A percentile compares a stretch with the other conserved stretches of the same genome.
phyloP scores from a whole-genome alignment of 2,797 vertebrate genomes.

The Rousettus madagascariensis region DNA sequence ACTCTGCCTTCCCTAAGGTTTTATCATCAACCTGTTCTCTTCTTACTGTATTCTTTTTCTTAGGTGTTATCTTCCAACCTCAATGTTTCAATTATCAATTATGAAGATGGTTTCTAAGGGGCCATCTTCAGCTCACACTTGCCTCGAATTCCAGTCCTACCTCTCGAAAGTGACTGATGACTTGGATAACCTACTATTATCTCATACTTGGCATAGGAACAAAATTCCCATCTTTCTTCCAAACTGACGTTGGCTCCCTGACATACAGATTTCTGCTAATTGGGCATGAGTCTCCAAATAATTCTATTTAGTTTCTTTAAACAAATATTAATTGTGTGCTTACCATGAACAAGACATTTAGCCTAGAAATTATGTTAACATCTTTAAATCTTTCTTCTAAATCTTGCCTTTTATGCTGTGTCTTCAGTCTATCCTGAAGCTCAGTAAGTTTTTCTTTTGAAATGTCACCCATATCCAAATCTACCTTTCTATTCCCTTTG shows the following conservation, averaged over 20 bases:
- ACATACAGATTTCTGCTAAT: slow-evolving; percentile 17
- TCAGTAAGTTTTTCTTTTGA: slow-evolving; percentile 19
- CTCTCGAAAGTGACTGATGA: slow-evolving; percentile 9
- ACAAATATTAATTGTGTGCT: not conserved
- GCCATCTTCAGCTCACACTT: not conserved
- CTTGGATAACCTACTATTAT: not conserved
- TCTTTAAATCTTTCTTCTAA: not conserved
- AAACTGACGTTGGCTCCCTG: not conserved
- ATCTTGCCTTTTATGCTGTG: not conserved
- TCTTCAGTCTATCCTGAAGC: not conserved
- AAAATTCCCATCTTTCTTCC: not conserved
- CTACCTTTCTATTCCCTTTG: not conserved
- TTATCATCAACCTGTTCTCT: not conserved
- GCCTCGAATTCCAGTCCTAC: not conserved
- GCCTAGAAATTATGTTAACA: not conserved
- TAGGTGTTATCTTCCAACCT: not conserved
- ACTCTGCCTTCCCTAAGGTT: not conserved
- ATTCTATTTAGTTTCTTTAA: slow-evolving; percentile 7
- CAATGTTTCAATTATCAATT: not conserved
- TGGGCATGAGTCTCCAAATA: not conserved
- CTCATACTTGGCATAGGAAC: not conserved
- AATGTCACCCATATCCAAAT: not conserved
- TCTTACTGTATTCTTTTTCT: not conserved
- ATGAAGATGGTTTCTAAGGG: not conserved
- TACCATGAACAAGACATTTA: not conserved